A percentile compares a stretch with the other conserved stretches of the same genome.
phyloP scores from a whole-genome alignment of 2,113 vertebrate genomes.

The Ceyx melanurus region DNA sequence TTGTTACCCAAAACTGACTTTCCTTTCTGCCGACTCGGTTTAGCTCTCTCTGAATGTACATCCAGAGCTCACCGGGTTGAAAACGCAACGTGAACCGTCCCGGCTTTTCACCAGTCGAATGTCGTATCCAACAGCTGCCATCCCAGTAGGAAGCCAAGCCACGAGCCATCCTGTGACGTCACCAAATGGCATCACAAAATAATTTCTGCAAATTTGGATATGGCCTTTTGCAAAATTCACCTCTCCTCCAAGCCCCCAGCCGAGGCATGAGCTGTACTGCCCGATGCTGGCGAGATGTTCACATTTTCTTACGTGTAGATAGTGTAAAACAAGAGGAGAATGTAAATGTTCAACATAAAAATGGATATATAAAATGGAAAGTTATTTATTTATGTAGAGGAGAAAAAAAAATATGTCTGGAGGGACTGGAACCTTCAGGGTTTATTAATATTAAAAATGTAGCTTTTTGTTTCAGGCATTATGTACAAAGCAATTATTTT shows the following conservation, averaged over 20 bases:
- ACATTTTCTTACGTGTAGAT: slow-evolving; percentile 81
- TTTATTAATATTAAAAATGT: slow-evolving; percentile 86
- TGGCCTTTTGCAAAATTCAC: slow-evolving; percentile 34
- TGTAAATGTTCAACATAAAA: slow-evolving; percentile 81
- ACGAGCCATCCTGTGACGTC: slow-evolving; percentile 12
- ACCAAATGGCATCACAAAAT: slow-evolving; percentile 12
- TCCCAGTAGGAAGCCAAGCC: slow-evolving; percentile 55
- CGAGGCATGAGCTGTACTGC: slow-evolving; percentile 10
- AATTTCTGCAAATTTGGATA: slow-evolving; percentile 20
- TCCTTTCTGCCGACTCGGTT: slow-evolving; percentile 35
- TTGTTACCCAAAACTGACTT: slow-evolving; percentile 26
- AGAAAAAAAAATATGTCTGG: slow-evolving; percentile 62
- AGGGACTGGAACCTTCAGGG: slow-evolving; percentile 83
- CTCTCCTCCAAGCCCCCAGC: slow-evolving; percentile 10
- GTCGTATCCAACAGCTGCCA: background rate
- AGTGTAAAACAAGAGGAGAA: slow-evolving; percentile 78
- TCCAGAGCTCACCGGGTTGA: slow-evolving; percentile 13
- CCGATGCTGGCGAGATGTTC: background rate
- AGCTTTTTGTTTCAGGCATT: slow-evolving; percentile 80
- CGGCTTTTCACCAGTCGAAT: background rate
- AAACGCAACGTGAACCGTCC: background rate
- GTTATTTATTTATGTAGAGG: slow-evolving; percentile 92
- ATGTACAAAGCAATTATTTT: slow-evolving; percentile 79
- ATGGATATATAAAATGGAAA: slow-evolving; percentile 80
- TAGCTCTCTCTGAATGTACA: slow-evolving; percentile 38